A percentile compares a stretch with the other conserved stretches of the same genome.
These are phyloP conservation scores for Plagodis dolabraria DNA, from an alignment of 2,888 invertebrate species.

Conservation along the genomic window DNA sequence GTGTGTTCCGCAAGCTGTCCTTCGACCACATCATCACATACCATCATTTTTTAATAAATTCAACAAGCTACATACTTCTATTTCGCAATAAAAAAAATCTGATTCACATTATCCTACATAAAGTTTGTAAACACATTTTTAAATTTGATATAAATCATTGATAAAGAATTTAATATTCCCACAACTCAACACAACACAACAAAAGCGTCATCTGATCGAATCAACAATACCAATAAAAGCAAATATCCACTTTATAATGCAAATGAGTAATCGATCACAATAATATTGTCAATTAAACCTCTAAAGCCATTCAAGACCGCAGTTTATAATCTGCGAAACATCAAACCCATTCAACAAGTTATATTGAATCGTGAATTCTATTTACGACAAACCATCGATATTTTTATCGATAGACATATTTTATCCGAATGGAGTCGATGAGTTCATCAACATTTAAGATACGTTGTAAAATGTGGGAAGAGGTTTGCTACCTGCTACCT, in stretches of 20 bases:
- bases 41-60: too few relatives aligned
- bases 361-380: slow-evolving; percentile 59
- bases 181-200: slow-evolving; percentile 19
- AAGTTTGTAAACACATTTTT: not conserved
- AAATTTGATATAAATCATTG: slow-evolving; percentile 11
- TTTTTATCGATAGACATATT: slow-evolving; percentile 59
- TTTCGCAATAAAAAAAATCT: too few relatives aligned
- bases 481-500: slow-evolving; percentile 77
- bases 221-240: slow-evolving; percentile 36
- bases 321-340: slow-evolving; percentile 46
- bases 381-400: slow-evolving; percentile 57
- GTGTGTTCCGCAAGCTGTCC: too few relatives aligned
- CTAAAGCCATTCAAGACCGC: slow-evolving; percentile 35
- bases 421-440: slow-evolving; percentile 68
- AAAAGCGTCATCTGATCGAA: slow-evolving; percentile 19
- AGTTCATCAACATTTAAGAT: slow-evolving; percentile 80
- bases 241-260: slow-evolving; percentile 36
- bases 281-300: slow-evolving; percentile 40
- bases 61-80: too few relatives aligned
- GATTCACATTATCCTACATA: too few relatives aligned
- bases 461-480: slow-evolving; percentile 62
- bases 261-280: slow-evolving; percentile 41
- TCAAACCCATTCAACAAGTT: slow-evolving; percentile 48
- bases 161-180: slow-evolving; percentile 23
- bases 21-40: too few relatives aligned